A percentile compares a stretch with the other conserved stretches of the same genome.
These are phyloP conservation scores for Eremobia ochroleuca DNA, from an alignment of 2,888 invertebrate species.

Conservation along the genomic window DNA sequence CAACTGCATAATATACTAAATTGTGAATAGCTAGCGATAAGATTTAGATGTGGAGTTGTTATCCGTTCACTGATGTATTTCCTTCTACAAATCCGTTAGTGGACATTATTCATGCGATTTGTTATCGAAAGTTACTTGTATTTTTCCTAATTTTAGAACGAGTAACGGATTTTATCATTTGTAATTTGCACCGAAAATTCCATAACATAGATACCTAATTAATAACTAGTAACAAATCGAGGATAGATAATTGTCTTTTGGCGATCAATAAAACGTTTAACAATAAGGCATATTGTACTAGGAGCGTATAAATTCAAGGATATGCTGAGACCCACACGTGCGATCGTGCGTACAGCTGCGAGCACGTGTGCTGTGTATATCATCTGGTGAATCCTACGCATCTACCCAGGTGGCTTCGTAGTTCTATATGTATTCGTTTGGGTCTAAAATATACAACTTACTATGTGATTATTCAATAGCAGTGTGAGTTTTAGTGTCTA, in stretches of 20 bases:
- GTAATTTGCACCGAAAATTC: background rate
- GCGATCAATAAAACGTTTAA: slow-evolving; percentile 60
- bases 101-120: slow-evolving; percentile 22
- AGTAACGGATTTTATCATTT: slow-evolving; percentile 6
- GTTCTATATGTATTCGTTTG: slow-evolving; percentile 47
- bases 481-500: background rate
- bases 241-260: slow-evolving; percentile 36
- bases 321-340: slow-evolving; percentile 79
- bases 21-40: slow-evolving; percentile 31
- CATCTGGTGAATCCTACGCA: slow-evolving; percentile 73
- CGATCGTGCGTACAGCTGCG: slow-evolving; percentile 81
- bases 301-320: slow-evolving; percentile 74
- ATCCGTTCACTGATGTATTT: slow-evolving; percentile 37
- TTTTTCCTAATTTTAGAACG: slow-evolving; percentile 21
- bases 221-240: background rate
- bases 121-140: slow-evolving; percentile 5
- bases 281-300: slow-evolving; percentile 71
- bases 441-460: slow-evolving; percentile 48
- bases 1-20: slow-evolving; percentile 40
- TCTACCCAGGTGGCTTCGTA: slow-evolving; percentile 73
- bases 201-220: slow-evolving; percentile 15
- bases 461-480: slow-evolving; percentile 41
- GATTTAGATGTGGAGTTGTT: slow-evolving; percentile 35
- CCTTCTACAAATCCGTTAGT: slow-evolving; percentile 8
- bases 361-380: slow-evolving; percentile 78